Base-by-base conservation (phyloP, 2,797 vertebrate species). In the Manis javanica region DNA sequence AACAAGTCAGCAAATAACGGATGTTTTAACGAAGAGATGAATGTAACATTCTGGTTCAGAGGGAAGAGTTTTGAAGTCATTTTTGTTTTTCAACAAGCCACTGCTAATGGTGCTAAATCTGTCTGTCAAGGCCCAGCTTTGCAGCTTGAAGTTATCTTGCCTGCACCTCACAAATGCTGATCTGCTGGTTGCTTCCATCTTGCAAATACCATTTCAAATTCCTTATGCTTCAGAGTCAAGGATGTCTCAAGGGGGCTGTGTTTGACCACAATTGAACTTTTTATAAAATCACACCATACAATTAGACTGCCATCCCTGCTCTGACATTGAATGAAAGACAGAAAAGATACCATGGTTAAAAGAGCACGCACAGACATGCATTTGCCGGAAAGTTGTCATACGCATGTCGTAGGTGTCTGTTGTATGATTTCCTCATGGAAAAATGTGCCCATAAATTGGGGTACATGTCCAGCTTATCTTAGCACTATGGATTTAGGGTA, bases 1-100 rank as follows among this genome's bases (percentile, higher is more conserved):
- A 98, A 98, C 97, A 98, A 98, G 98, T 97, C 97, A 98, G 98
- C 98, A 98, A 98, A 98, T 98, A 98, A 98, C 96, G 95, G 97
- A 97, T 98, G 97, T 97, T 98, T 98, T 98, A 97, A 97, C 42
- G 96, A 97, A 98, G 96, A 97, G 96, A 98, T 81, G 97, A 97
- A 98, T 97, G 98, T 1, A 97, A 97, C 96, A 97, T 98, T 98
- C 97, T 97, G 94, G 95, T 98, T 98, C 97, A 96, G 97, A 97
- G 57, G 86, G 94, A 98, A 94, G 91, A 97, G 89, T 98, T 98
- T 0, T 59, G 96, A 97, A 98, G 97, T 24, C 97, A 96, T 77
- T 98, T 97, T 96, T 96, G 97, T 96, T 97, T 97, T 97, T 91
- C 98, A 97, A 96, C 97, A 92, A 95, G 37, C 57, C 0, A 0